Conservation (phyloP, 23 tunicate species). For the Styela clava region DNA sequence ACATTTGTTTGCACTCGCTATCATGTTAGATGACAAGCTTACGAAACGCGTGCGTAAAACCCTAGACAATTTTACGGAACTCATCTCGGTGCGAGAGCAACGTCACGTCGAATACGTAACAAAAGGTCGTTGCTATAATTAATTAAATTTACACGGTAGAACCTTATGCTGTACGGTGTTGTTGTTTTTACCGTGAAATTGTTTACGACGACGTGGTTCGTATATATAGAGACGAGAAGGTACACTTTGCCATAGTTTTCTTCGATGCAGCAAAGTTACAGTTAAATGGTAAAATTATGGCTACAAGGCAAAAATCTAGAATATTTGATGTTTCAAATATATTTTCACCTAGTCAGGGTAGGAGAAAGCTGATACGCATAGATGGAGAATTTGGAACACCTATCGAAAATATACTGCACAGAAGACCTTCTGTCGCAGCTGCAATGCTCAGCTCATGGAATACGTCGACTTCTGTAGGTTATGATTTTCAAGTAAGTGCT, state of each 20-base stretch:
- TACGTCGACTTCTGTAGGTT: neutral
- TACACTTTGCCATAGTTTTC: too few species aligned
- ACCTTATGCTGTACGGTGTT: neutral
- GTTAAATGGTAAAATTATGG: too few species aligned
- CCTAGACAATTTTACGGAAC: neutral
- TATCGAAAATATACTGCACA: neutral
- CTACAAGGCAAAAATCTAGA: neutral
- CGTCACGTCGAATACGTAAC: neutral
- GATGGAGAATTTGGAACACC: constrained; percentile 4
- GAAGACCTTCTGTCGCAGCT: constrained; percentile 5
- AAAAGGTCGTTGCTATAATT: neutral
- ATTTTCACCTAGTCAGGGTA: neutral
- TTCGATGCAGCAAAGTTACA: too few species aligned
- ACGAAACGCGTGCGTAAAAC: neutral
- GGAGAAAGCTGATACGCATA: neutral
- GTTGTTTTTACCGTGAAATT: neutral
- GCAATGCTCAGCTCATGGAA: constrained; percentile 9
- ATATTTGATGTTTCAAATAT: neutral
- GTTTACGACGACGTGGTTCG: neutral
- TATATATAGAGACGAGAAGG: too few species aligned
- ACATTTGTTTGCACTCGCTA: neutral
- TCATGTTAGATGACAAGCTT: neutral
- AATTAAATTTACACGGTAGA: neutral
- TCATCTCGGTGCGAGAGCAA: neutral
- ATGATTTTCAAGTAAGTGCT: neutral